Conservation (phyloP, 2,797 vertebrate genomes). For the Chelidonichthys spinosus region DNA sequence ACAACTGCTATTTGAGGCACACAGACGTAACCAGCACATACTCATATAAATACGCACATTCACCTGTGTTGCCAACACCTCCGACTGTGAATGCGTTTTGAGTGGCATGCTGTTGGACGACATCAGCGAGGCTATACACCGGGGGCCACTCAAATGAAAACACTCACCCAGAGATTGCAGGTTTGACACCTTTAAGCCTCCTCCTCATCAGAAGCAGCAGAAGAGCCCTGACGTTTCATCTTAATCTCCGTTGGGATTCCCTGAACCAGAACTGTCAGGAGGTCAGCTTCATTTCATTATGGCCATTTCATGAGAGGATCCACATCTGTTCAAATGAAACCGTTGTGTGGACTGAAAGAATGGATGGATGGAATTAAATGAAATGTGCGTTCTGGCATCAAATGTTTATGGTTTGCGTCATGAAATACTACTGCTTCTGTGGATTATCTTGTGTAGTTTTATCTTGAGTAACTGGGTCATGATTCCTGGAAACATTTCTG, state of each 20-base stretch:
- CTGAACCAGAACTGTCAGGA: constrained; percentile 44
- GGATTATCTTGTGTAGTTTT: background rate
- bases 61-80: constrained; percentile 55
- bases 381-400: constrained; percentile 33
- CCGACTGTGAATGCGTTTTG: constrained; percentile 36
- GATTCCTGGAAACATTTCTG: background rate
- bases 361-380: constrained; percentile 43
- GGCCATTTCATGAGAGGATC: constrained; percentile 47
- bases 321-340: constrained; percentile 50
- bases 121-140: constrained; percentile 54
- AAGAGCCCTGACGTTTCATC: constrained; percentile 57
- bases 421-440: background rate
- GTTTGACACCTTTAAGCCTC: constrained; percentile 65
- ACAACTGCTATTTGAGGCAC: constrained; percentile 61
- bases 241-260: constrained; percentile 60
- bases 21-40: constrained; percentile 32
- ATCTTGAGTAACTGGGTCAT: background rate
- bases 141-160: constrained; percentile 70
- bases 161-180: constrained; percentile 67
- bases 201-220: constrained; percentile 58
- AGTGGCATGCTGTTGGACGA: constrained; percentile 73
- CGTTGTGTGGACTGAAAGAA: constrained; percentile 15
- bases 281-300: constrained; percentile 62
- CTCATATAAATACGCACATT: constrained; percentile 24
- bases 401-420: constrained; percentile 6